A percentile compares a stretch with the other conserved stretches of the same genome.
These are phyloP conservation scores for Wasmannia auropunctata DNA, from an alignment of 1,140 invertebrate species.

Conservation along the genomic window DNA sequence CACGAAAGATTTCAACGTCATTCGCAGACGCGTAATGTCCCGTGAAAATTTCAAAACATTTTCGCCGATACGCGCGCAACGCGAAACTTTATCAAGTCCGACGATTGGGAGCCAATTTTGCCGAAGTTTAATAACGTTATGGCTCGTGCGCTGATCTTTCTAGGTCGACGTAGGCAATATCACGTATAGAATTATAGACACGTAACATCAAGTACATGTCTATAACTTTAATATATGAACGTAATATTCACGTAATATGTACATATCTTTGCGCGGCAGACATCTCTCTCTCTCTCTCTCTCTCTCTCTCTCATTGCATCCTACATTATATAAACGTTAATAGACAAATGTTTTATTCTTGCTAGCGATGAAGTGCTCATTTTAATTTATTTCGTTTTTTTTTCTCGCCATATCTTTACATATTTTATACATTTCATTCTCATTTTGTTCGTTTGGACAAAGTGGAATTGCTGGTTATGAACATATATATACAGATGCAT, in stretches of 20 bases:
- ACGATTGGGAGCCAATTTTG: constrained; percentile 43
- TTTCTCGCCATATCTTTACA: neutral
- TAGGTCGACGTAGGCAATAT: constrained; percentile 39
- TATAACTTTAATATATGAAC: constrained; percentile 34
- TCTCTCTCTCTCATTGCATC: neutral
- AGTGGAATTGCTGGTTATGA: neutral
- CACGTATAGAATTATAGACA: constrained; percentile 14
- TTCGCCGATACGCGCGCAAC: neutral
- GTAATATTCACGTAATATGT: constrained; percentile 37
- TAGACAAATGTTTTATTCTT: neutral
- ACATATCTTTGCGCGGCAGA: neutral
- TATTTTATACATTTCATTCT: neutral
- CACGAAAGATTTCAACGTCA: constrained; percentile 54
- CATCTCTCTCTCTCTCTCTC: neutral
- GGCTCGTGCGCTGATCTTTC: constrained; percentile 34
- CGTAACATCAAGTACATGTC: constrained; percentile 26
- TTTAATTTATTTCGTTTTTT: neutral
- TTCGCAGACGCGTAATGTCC: neutral
- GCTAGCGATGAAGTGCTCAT: neutral
- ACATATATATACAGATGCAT: neutral
- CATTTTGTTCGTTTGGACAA: neutral
- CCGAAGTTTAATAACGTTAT: constrained; percentile 44
- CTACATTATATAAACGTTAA: neutral
- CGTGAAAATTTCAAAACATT: constrained; percentile 44
- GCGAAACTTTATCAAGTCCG: constrained; percentile 43